Evolutionary conservation across 2,888 invertebrate species (phyloP), one percentile per base, ranked within the genome.

Genomic region (Drosophila testacea): DNA sequence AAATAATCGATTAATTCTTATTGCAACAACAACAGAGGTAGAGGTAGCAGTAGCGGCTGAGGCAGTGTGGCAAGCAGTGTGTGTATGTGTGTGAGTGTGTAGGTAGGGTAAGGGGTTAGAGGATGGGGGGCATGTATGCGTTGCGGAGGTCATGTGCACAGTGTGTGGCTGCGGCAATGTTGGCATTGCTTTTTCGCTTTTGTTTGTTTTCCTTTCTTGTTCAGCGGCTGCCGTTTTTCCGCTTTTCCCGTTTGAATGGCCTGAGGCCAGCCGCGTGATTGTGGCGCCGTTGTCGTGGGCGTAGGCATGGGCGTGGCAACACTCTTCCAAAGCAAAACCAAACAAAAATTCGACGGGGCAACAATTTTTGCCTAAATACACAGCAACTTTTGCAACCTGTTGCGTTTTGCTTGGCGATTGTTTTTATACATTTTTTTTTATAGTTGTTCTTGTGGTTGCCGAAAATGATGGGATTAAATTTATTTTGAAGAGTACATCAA

Each of bases 301-400:
- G 63, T 64, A 57, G 71, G 52, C 34, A 56, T 39, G 36, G 46
- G 27, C 38, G 30, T 13, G 48, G 39, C 38, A 16, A 1, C 22
- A 50, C 7, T 4, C 13, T 11, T 13, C 41, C 38, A 22, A 48
- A 56, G 34, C 16, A 7, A 32, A 41, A 39, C 30, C 38, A 27
- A 38, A 39, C 41, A 54, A 41, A n/a, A 30, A 30, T 22, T 22
- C 44, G 13, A 27, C 27, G 55, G 42, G 44, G 44, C 38, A 44
- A 44, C 32, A 44, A 27, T 59, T 64, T 74, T 78, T 16, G 63
- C 65, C 74, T 61, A 74, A 77, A 66, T 62, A 77, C 28, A 54
- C 36, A 67, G 57, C 11, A 34, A 67, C 68, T 75, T 72, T 79
- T 68, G 84, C 84, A 88, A 85, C 84, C 84, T 85, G 84, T 85